A percentile compares a stretch with the other conserved stretches of the same genome.
phyloP scores from a whole-genome alignment of 2,113 vertebrate species.

The Piprites chloris region DNA sequence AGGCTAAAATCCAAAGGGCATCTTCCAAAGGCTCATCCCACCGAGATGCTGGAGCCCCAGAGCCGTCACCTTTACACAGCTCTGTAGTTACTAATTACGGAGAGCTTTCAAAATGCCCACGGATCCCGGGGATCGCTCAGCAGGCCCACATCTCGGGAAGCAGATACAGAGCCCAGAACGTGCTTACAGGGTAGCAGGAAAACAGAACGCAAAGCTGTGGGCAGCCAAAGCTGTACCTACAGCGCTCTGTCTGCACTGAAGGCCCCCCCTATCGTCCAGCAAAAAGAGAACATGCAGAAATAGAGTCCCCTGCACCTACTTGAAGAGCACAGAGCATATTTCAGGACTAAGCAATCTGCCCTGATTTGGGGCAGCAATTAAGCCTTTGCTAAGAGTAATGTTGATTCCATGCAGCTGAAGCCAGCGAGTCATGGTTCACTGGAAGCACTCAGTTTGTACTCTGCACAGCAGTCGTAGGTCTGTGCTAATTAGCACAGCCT shows the following conservation, averaged over 20 bases:
- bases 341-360: neutral
- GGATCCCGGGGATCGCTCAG: rapidly evolving
- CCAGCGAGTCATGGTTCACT: rapidly evolving
- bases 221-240: neutral
- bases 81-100: rapidly evolving
- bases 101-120: rapidly evolving
- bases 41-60: rapidly evolving
- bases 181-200: rapidly evolving
- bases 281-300: neutral
- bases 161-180: rapidly evolving
- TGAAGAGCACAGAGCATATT: rapidly evolving
- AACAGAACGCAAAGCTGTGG: rapidly evolving
- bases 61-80: rapidly evolving
- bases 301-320: rapidly evolving
- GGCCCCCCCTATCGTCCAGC: rapidly evolving
- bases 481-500: neutral
- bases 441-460: neutral
- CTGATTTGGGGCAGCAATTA: neutral
- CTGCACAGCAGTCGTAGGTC: neutral
- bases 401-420: neutral
- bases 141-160: rapidly evolving
- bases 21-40: rapidly evolving
- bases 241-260: rapidly evolving
- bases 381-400: rapidly evolving
- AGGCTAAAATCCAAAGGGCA: rapidly evolving